Conservation (phyloP, 2,888 invertebrate species). For the Dryocosmus kuriphilus region DNA sequence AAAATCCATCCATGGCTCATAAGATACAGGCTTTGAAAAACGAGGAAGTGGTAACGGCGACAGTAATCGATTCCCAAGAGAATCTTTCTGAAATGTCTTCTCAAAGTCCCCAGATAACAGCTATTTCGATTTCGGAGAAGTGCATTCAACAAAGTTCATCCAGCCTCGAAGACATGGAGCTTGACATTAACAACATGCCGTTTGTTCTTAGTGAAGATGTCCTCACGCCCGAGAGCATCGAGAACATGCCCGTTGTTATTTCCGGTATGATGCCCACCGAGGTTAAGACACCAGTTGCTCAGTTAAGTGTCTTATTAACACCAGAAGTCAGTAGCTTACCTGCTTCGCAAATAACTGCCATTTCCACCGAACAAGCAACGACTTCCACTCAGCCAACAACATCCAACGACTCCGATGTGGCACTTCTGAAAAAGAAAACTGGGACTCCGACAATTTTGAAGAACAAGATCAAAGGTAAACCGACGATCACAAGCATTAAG, state of each 20-base stretch:
- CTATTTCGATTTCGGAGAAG: conserved; percentile 61
- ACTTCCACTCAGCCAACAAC: conserved; percentile 54
- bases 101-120: conserved; percentile 44
- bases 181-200: conserved; percentile 89
- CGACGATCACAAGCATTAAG: conserved; percentile 74
- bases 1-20: conserved; percentile 59
- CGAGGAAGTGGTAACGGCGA: conserved; percentile 62
- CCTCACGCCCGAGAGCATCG: conserved; percentile 83
- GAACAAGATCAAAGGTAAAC: conserved; percentile 71
- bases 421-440: conserved; percentile 69
- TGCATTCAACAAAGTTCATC: conserved; percentile 70
- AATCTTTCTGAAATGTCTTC: conserved; percentile 21
- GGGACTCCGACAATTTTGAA: conserved; percentile 73
- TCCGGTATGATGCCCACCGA: conserved; percentile 70
- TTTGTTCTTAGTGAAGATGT: conserved; percentile 86
- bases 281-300: conserved; percentile 41
- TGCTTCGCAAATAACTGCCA: conserved; percentile 46
- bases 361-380: conserved; percentile 63
- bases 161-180: conserved; percentile 75
- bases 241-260: conserved; percentile 84
- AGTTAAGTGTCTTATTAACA: conserved; percentile 53
- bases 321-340: conserved; percentile 44
- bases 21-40: conserved; percentile 69
- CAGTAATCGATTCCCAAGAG: conserved; percentile 44
- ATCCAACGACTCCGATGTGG: conserved; percentile 47